Base-by-base conservation (phyloP, 2,113 vertebrate genomes). In the Martes martes region DNA sequence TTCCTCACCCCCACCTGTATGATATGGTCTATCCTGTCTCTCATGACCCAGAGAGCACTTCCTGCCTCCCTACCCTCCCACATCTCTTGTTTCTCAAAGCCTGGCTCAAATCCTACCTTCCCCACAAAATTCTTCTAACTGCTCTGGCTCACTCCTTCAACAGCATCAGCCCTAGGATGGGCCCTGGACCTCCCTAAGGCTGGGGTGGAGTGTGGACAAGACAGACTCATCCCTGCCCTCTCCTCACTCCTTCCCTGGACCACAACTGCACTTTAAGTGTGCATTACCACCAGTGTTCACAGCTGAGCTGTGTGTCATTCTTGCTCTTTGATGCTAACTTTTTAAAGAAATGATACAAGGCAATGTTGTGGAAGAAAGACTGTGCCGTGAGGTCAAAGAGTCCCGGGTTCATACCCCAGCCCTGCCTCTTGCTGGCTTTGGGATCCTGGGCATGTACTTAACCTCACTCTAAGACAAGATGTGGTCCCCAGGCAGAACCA, bases 281-380 rank as follows among this genome's bases (percentile, higher is more conserved):
- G 0, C 36, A 5, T 36, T 24, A 23, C 57, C 19, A 42, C 28
- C 8, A 11, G 4, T 2, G 28, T 26, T 24, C 14, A 8, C 0
- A 0, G 31, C 42, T 50, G 28, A 86, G 59, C 19, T 11, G 0
- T 2, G 0, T 3, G 15, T 39, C 61, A 42, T 57, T 33, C 47
- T 89, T 55, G 26, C n/a, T 65, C 23, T 82, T 71, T 42, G 39
- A 47, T 45, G 42, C 42, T 57, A 26, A 50, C 16, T 84, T 74
- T 85, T 57, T 63, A 78, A 18, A 93, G 71, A 95, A 82, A 63
- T 1, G 18, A 82, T 24, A 36, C 45, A 59, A 67, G 57, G 33
- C 45, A n/a, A 42, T 0, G 8, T 33, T 57, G 2, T 24, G 31
- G 36, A 91, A 69, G 69, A 55, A 45, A 89, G 19, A 91, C 52